Evolutionary conservation across 1,140 invertebrate genomes (phyloP), one percentile per base, ranked within the genome.

Genomic region (Drosophila kurseongensis): DNA sequence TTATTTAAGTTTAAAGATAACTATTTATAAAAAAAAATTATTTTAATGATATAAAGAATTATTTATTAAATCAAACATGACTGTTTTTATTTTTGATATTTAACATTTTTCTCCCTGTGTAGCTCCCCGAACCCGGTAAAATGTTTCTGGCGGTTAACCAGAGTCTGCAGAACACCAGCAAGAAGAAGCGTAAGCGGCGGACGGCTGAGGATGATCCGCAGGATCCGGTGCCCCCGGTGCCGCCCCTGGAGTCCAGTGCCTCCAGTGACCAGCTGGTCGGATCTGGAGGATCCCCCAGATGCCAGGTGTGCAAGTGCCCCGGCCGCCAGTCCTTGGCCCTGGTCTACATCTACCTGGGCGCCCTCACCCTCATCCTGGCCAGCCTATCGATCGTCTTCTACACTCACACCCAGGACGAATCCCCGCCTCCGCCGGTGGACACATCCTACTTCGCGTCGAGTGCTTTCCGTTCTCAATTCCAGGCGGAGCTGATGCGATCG

Each of bases 91-190:
- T 32, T 1, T 7, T 32, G 0, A 32, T 32, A 8, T 7, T 7
- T 1, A 32, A 32, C 6, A 1, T 3, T 23, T 14, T 35, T 6
- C 10, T 1, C 6, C 4, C 3, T 48, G 12, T n/a, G 4, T 12
- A 52, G 50, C 27, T 41, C n/a, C 5, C 4, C 9, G 36, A 23
- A 41, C 51, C 14, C 63, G 42, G 36, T 51, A 90, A 71, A 41
- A 91, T 91, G 90, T 80, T 91, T 67, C 60, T 91, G 74, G 90
- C 83, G 27, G 88, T 91, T 56, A 91, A 91, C 81, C 90, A 91
- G 79, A 91, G 68, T 58, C 50, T 89, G 27, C 54, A 78, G 52
- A 85, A 85, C 18, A 48, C 80, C 56, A 56, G 51, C 65, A 65
- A 84, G 65, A 78, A 78, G 42, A 77, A 77, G 14, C 69, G 78